Conservation (phyloP, 2,797 vertebrate genomes). For the Thalassophryne amazonica region DNA sequence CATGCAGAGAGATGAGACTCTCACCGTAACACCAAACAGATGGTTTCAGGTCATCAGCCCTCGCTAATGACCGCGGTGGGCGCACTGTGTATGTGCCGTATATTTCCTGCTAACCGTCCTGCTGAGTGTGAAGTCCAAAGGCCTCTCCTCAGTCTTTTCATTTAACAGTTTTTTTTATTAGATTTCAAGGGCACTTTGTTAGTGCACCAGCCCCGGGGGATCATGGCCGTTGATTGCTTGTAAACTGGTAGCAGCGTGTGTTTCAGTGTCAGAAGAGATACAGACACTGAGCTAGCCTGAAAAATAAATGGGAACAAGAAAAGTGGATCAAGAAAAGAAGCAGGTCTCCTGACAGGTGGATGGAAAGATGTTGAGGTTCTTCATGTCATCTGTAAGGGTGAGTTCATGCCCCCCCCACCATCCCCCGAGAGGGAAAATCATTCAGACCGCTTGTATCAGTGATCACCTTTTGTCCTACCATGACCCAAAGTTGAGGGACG, state of each 20-base stretch:
- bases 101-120: conserved; percentile 39
- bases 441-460: too few relatives aligned
- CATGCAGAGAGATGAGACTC: conserved; percentile 42
- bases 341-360: too few relatives aligned
- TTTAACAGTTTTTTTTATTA: conserved; percentile 63
- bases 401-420: too few relatives aligned
- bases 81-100: conserved; percentile 24
- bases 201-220: conserved; percentile 22
- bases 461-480: too few relatives aligned
- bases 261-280: too few relatives aligned
- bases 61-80: conserved; percentile 44
- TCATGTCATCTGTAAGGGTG: too few relatives aligned
- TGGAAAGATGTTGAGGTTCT: too few relatives aligned
- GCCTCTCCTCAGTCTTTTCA: conserved; percentile 56
- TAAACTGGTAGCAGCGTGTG: conserved; percentile 1
- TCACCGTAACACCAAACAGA: conserved; percentile 57
- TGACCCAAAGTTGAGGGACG: too few relatives aligned
- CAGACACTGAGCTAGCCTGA: too few relatives aligned
- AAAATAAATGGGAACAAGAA: too few relatives aligned
- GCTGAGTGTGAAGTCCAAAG: conserved; percentile 51
- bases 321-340: too few relatives aligned
- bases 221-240: conserved; percentile 39
- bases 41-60: conserved; percentile 62
- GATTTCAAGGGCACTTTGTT: conserved; percentile 67
- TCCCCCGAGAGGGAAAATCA: too few relatives aligned